phyloP scores from a whole-genome alignment of 2,888 invertebrate genomes.

The Eupeodes latifasciatus region DNA sequence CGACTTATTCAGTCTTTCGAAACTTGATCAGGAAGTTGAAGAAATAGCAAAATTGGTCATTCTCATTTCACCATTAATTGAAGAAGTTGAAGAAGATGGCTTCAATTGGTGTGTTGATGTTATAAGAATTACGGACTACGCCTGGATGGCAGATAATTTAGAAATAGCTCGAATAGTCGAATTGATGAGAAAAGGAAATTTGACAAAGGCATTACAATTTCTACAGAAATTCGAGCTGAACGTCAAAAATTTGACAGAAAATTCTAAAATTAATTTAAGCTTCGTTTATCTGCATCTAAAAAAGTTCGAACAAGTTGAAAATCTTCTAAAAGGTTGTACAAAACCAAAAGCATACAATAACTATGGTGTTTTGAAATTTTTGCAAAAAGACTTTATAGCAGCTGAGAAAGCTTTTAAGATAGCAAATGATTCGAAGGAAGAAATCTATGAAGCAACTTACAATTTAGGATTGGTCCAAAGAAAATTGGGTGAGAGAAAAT shows the following conservation, averaged over 20 bases:
- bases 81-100: slow-evolving; percentile 46
- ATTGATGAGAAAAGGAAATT: slow-evolving; percentile 2
- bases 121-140: slow-evolving; percentile 54
- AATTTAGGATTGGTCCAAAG: slow-evolving; percentile 42
- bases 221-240: slow-evolving; percentile 24
- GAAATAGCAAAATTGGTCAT: slow-evolving; percentile 53
- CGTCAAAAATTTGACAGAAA: slow-evolving; percentile 55
- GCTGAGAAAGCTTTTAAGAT: slow-evolving; percentile 38
- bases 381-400: slow-evolving; percentile 22
- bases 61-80: slow-evolving; percentile 50
- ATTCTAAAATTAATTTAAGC: slow-evolving; percentile 61
- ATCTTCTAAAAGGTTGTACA: slow-evolving; percentile 23
- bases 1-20: slow-evolving; percentile 33
- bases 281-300: slow-evolving; percentile 55
- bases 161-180: slow-evolving; percentile 49
- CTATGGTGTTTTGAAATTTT: slow-evolving; percentile 45
- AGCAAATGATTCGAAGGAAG: not conserved
- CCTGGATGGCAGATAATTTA: slow-evolving; percentile 68
- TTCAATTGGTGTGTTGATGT: slow-evolving; percentile 67
- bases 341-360: slow-evolving; percentile 61
- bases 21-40: slow-evolving; percentile 32
- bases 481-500: slow-evolving; percentile 15
- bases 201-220: not conserved
- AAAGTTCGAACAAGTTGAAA: slow-evolving; percentile 26
- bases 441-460: slow-evolving; percentile 46